A percentile compares a stretch with the other conserved stretches of the same genome.
Evolutionary conservation across 2,888 invertebrate species (phyloP).

Genomic region (Drosophila kuntzei): DNA sequence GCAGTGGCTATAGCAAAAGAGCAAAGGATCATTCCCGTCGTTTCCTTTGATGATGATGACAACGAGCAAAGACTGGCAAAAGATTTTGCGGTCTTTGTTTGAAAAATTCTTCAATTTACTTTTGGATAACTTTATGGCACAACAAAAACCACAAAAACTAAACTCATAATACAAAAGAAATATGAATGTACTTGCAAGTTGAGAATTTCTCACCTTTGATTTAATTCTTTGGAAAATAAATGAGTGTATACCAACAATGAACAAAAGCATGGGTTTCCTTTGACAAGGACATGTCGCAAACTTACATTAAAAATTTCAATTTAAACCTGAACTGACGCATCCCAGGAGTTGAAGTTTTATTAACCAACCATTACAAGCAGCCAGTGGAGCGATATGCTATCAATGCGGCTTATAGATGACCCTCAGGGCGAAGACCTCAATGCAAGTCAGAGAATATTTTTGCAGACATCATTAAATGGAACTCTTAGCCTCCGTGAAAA

Average conservation of each 20-base stretch:
- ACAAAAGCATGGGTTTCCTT: conserved; percentile 10
- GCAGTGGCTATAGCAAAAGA: conserved; percentile 13
- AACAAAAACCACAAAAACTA: conserved; percentile 37
- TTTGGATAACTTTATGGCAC: conserved; percentile 78
- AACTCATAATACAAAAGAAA: conserved; percentile 47
- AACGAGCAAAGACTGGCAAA: conserved; percentile 49
- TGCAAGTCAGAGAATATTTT: conserved; percentile 57
- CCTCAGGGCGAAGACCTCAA: not conserved
- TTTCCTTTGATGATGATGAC: conserved; percentile 60
- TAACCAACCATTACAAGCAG: conserved; percentile 53
- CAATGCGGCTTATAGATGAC: conserved; percentile 38
- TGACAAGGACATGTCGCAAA: conserved; percentile 17
- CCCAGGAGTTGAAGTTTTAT: conserved; percentile 47
- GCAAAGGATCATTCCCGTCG: conserved; percentile 74
- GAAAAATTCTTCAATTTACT: conserved; percentile 61
- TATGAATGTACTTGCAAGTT: conserved; percentile 56
- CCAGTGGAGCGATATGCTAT: conserved; percentile 26
- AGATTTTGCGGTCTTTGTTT: conserved; percentile 47
- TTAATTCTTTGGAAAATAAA: conserved; percentile 70
- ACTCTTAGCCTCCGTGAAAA: conserved; percentile 68
- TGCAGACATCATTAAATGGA: conserved; percentile 79
- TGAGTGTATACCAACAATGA: conserved; percentile 58
- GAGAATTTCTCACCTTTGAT: conserved; percentile 59
- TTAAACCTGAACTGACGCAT: not conserved
- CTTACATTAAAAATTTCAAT: conserved; percentile 40